Base-by-base conservation (phyloP, 2,113 vertebrate species). In the Notiomystis cincta region DNA sequence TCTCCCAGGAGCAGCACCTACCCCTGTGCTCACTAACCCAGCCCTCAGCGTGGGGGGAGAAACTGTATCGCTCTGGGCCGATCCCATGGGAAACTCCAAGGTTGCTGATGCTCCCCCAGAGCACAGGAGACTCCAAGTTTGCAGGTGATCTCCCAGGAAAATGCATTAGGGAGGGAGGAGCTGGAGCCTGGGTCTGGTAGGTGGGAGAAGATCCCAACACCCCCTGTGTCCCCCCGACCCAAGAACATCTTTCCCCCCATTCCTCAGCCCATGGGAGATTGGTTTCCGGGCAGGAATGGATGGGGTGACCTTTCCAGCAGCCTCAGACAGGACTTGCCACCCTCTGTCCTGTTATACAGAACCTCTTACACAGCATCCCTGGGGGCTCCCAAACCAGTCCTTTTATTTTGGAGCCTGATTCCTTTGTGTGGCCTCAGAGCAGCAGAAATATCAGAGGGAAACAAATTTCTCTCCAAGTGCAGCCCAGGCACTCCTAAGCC, bases 191-290 rank as follows among this genome's bases (percentile, higher is more conserved):
- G 35, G 3, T 45, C 83, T 44, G 62, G 53, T 27, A 12, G 33
- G 33, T 13, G 10, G 1, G 5, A 33, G 31, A 6, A 51, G 18
- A 16, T 4, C 17, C 10, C 11, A 0, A 31, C n/a, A n/a, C 20
- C 6, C 5, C 2, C 33, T 3, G 23, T 38, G 35, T 37, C 11
- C 23, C 38, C 14, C 15, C n/a, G 38, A n/a, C 38, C 65, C 11
- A 9, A 31, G 51, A 61, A 54, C 19, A 1, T 37, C 37, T 35
- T 47, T 28, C 8, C 13, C 13, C 21, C 27, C 30, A 45, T 60
- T 44, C 42, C 24, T 44, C 27, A 37, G 66, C 48, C 71, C 18
- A 1, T 4, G 3, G 77, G n/a, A 57, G 48, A 51, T 20, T 79
- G 20, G 86, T 72, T 86, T 64, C 23, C 35, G 23, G 25, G 71